Conservation (phyloP, 1,140 invertebrate species). For the Achatina immaculata region DNA sequence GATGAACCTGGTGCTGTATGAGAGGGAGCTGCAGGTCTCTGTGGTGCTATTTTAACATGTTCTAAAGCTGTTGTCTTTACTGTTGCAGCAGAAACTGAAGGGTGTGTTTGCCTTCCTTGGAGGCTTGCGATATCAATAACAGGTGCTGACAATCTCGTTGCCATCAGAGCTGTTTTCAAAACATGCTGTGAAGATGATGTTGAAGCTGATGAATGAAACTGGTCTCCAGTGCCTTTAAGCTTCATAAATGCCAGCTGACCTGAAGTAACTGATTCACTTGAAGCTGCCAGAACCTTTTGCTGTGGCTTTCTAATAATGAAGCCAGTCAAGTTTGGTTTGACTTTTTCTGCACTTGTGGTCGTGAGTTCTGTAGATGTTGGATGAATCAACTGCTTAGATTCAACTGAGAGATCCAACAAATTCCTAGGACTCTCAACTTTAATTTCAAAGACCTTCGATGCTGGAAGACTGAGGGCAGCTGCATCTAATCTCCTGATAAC, state of each 20-base stretch:
- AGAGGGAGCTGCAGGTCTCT: neutral
- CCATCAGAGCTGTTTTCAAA: neutral
- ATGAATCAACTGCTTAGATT: neutral
- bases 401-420: neutral
- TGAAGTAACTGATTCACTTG: neutral
- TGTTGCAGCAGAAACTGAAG: neutral
- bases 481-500: neutral
- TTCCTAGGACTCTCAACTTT: neutral
- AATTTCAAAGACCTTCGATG: neutral
- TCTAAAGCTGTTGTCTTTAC: neutral
- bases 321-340: neutral
- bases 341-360: neutral
- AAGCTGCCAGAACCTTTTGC: neutral
- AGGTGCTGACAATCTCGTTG: neutral
- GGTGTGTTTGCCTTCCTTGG: neutral
- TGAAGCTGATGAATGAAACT: neutral
- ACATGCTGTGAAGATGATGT: neutral
- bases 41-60: neutral
- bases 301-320: neutral
- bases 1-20: neutral
- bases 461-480: neutral
- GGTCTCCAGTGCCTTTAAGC: neutral
- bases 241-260: conserved; percentile 17
- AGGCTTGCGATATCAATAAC: neutral
- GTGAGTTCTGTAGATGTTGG: neutral